A percentile compares a stretch with the other conserved stretches of the same genome.
These are phyloP conservation scores for Tachystola acroxantha DNA, from an alignment of 2,888 invertebrate species.

Conservation along the genomic window DNA sequence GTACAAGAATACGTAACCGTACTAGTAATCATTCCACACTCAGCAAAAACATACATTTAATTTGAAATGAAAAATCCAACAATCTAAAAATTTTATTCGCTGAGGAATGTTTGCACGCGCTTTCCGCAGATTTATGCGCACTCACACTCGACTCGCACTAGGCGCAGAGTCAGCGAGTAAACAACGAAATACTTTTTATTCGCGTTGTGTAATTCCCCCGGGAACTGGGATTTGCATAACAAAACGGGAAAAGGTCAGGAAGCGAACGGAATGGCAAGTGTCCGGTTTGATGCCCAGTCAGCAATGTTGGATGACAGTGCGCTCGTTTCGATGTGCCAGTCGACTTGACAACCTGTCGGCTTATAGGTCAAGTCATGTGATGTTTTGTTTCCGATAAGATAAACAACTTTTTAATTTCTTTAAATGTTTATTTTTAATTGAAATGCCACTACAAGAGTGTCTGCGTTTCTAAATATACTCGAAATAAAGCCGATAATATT, in stretches of 20 bases:
- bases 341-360: constrained; percentile 25
- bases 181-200: constrained; percentile 74
- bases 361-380: background rate
- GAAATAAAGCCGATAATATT: too few species aligned
- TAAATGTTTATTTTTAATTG: background rate
- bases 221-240: constrained; percentile 71
- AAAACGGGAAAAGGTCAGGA: constrained; percentile 76
- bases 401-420: too few species aligned
- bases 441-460: too few species aligned
- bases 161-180: constrained; percentile 69
- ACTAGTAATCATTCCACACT: background rate
- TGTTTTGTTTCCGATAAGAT: too few species aligned
- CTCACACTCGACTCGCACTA: constrained; percentile 61
- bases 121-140: constrained; percentile 62
- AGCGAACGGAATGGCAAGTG: constrained; percentile 75
- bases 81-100: constrained; percentile 24
- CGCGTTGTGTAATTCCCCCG: constrained; percentile 67
- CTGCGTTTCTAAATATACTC: too few species aligned
- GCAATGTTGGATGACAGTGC: constrained; percentile 44
- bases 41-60: constrained; percentile 8
- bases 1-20: too few species aligned
- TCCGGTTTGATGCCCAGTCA: constrained; percentile 69
- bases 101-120: constrained; percentile 37
- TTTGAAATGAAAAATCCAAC: constrained; percentile 13
- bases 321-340: constrained; percentile 27